Conservation (phyloP, 2,888 invertebrate species). For the Frankliniella intonsa region DNA sequence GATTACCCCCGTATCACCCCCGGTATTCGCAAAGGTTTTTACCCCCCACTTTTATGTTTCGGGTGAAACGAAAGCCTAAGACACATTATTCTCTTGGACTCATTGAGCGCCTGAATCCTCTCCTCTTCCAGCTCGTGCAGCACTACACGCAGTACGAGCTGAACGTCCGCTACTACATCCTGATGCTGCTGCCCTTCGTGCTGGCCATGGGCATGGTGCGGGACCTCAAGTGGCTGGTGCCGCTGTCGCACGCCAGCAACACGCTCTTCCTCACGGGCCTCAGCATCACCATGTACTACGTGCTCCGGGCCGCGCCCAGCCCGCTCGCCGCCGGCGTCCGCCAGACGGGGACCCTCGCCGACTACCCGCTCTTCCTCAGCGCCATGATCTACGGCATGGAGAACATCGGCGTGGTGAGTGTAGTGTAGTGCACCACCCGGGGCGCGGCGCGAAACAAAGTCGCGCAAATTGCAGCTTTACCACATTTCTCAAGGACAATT, state of each 20-base stretch:
- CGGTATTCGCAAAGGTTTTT: neutral
- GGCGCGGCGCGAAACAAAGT: no score
- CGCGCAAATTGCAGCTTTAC: no score
- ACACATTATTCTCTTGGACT: no score
- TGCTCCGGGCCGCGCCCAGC: neutral
- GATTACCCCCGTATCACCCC: no score
- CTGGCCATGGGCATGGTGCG: conserved; percentile 4
- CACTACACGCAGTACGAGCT: neutral
- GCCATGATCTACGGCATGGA: conserved; percentile 24
- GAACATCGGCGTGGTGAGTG: conserved; percentile 14
- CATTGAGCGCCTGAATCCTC: no score
- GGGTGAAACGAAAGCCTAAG: no score
- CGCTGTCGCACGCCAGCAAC: conserved; percentile 23
- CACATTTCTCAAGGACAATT: no score
- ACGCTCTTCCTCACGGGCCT: neutral
- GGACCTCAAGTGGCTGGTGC: conserved; percentile 22
- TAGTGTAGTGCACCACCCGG: no score
- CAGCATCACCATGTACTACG: conserved; percentile 19
- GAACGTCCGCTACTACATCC: conserved; percentile 14
- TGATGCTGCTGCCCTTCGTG: conserved; percentile 7
- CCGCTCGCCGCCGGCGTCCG: neutral
- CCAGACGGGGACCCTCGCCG: neutral
- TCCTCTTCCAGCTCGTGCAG: conserved; percentile 22
- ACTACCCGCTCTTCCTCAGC: conserved; percentile 21
- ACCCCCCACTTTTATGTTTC: no score